phyloP scores from a whole-genome alignment of 2,888 invertebrate species.

The Andrena chrysosceles region DNA sequence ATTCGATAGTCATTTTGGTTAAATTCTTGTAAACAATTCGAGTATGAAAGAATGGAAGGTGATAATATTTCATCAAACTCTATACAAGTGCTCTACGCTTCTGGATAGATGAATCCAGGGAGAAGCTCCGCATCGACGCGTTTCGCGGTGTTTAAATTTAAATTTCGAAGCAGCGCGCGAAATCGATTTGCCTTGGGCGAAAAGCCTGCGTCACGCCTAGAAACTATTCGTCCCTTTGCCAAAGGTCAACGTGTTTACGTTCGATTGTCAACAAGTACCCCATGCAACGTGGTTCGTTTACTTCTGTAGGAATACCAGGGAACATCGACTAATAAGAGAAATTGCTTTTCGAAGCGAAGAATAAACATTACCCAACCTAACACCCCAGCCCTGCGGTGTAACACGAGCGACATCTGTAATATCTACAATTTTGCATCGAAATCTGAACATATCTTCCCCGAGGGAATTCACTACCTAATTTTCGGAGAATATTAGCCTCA shows the following conservation, averaged over 20 bases:
- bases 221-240: conserved; percentile 31
- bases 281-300: conserved; percentile 47
- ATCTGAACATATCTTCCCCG: too few relatives aligned
- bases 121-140: conserved; percentile 16
- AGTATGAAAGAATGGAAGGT: neutral
- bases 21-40: neutral
- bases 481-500: too few relatives aligned
- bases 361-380: too few relatives aligned
- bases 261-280: conserved; percentile 58
- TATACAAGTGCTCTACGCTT: neutral
- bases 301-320: neutral
- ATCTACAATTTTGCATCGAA: too few relatives aligned
- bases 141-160: conserved; percentile 37
- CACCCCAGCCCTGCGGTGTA: too few relatives aligned
- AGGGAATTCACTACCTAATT: too few relatives aligned
- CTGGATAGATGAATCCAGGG: neutral
- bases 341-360: too few relatives aligned
- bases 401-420: too few relatives aligned
- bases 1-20: neutral
- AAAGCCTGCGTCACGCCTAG: conserved; percentile 29
- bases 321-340: neutral
- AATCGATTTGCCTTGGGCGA: conserved; percentile 43
- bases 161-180: conserved; percentile 38
- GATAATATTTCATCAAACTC: neutral
- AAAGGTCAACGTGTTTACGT: conserved; percentile 54